Evolutionary conservation across 1,140 invertebrate genomes (phyloP), one percentile per base, ranked within the genome.

Genomic region (Hylyphantes graminicola): DNA sequence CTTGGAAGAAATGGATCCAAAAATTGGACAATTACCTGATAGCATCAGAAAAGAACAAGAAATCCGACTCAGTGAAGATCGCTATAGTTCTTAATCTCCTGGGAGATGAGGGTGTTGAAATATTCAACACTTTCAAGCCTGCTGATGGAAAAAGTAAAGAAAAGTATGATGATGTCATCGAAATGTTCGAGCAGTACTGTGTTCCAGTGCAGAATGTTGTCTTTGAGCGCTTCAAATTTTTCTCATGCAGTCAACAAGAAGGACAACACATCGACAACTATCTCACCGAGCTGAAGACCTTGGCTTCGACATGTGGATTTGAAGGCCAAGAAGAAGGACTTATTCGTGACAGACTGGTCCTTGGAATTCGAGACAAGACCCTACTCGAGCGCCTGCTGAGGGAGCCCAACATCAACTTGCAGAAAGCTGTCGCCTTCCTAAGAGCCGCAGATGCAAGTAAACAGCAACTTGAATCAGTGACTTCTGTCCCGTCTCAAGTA

Each of bases 11-110:
- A 21, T 48, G 35, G 59, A 11, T 21, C 11, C 65, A 81, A n/a
- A 67, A 81, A 54, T 70, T 81, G 50, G 35, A 70, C 19, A 70
- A 81, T 48, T 81, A 35, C 51, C 35, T 70, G 9, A 50, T 70
- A 11, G 35, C 50, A 12, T 53, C 78, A 9, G 64, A 73, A 81
- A 70, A 70, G 48, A 19, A 81, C 51, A 13, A 70, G 19, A 67
- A 70, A 13, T 3, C 4, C 6, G 64, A 81, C 11, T 12, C 2
- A 50, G 70, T 9, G 9, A 70, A 72, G 70, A 61, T 53, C 7
- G 64, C 64, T 11, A 70, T 72, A 4, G 3, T 81, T 0, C 9
- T 53, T 0, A 72, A 70, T 17, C 50, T 73, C 9, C 12, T 73
- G 19, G 78, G 50, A 9, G 17, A 81, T 57, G 78, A 55, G 17